These are phyloP conservation scores for Heteractis magnifica DNA, from an alignment of 92 coral and sea anemone genomes.

Conservation along the genomic window DNA sequence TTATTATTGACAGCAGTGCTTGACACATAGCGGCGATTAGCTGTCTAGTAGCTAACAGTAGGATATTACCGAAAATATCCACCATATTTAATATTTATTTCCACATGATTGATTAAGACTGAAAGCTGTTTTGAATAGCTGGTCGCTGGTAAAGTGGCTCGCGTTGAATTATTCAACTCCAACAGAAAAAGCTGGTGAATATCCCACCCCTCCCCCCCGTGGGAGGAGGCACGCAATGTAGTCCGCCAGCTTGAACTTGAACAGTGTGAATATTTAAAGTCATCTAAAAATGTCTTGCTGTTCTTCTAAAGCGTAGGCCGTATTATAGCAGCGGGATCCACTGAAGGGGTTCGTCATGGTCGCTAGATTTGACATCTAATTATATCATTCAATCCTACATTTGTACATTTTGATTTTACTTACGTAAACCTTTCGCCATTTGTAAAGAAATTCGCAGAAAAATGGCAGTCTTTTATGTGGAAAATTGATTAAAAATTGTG, in stretches of 20 bases:
- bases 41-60: background rate
- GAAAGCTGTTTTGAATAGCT: no score
- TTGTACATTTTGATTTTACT: background rate
- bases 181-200: no score
- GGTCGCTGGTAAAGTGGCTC: no score
- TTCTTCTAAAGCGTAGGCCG: background rate
- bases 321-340: background rate
- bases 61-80: background rate
- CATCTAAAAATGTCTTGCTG: background rate
- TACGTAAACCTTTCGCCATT: no score
- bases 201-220: background rate
- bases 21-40: background rate
- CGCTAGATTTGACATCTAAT: background rate
- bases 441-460: no score
- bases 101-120: background rate
- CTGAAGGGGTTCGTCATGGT: background rate
- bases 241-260: background rate
- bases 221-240: background rate
- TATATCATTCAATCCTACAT: background rate
- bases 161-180: no score
- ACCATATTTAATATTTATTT: background rate
- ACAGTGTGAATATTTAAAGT: background rate
- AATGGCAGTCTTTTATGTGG: no score
- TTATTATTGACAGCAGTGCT: background rate
- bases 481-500: no score